phyloP scores from a whole-genome alignment of 2,797 vertebrate genomes.

The Poecilia wingei region DNA sequence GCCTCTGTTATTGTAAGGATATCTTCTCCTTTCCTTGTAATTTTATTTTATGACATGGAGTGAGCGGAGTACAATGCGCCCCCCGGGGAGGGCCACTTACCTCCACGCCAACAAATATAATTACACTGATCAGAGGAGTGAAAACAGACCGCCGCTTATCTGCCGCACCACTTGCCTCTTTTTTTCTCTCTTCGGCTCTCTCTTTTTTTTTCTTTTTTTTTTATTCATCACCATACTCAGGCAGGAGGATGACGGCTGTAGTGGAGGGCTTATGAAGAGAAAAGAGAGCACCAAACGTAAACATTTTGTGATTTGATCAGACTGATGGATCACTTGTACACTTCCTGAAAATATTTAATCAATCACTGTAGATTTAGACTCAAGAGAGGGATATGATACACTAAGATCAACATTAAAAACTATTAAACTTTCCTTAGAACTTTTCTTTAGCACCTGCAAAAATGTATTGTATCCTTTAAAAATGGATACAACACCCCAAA shows the following conservation, averaged over 20 bases:
- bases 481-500: neutral
- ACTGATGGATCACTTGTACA: neutral
- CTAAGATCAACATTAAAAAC: neutral
- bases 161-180: conserved; percentile 65
- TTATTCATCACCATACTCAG: conserved; percentile 62
- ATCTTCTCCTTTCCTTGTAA: conserved; percentile 81
- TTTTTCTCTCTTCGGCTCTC: conserved; percentile 14
- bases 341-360: neutral
- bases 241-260: conserved; percentile 27
- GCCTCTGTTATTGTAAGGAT: conserved; percentile 79
- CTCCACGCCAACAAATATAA: conserved; percentile 76
- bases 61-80: conserved; percentile 74
- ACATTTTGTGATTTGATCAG: neutral
- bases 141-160: conserved; percentile 87
- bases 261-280: neutral
- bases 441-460: neutral
- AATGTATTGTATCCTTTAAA: neutral
- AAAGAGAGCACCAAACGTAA: neutral
- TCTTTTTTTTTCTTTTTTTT: conserved; percentile 19
- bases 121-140: conserved; percentile 77
- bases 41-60: conserved; percentile 74
- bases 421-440: neutral
- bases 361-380: neutral
- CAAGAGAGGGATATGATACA: neutral
- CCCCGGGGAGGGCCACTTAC: conserved; percentile 76